A percentile compares a stretch with the other conserved stretches of the same genome.
Evolutionary conservation across 1,140 invertebrate genomes (phyloP).

Genomic region (Drosophila simulans): DNA sequence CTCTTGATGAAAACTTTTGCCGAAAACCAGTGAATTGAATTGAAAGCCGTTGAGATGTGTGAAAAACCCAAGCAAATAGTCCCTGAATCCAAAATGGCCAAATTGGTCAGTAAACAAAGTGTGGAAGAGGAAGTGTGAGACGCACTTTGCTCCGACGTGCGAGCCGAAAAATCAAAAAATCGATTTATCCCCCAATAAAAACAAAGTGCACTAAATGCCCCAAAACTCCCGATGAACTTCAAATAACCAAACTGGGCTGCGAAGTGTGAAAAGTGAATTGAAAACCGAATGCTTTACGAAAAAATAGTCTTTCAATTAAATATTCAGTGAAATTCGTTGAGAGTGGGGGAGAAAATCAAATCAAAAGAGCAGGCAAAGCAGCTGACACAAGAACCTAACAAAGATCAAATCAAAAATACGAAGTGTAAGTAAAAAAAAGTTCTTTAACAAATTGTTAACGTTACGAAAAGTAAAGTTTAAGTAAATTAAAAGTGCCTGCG

Average conservation of each 20-base stretch:
- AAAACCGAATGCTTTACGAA: conserved; percentile 1
- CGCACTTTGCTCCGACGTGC: conserved; percentile 29
- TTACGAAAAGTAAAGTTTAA: conserved; percentile 28
- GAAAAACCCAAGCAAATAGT: not conserved
- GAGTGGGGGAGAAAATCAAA: not conserved
- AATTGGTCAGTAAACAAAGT: not conserved
- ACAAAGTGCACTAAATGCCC: conserved; percentile 66
- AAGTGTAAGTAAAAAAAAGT: conserved; percentile 44
- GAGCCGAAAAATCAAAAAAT: conserved; percentile 68
- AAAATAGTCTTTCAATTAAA: not conserved
- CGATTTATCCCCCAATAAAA: conserved; percentile 77
- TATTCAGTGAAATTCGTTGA: conserved; percentile 10
- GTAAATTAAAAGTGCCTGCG: conserved; percentile 20
- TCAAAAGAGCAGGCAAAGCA: conserved; percentile 7
- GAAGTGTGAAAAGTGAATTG: not conserved
- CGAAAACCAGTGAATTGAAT: conserved; percentile 29
- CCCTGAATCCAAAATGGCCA: conserved; percentile 10
- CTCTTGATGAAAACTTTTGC: conserved; percentile 36
- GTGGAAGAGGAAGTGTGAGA: not conserved
- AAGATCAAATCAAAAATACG: not conserved
- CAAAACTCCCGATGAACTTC: conserved; percentile 9
- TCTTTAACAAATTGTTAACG: not conserved
- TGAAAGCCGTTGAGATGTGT: conserved; percentile 16
- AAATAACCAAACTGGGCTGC: conserved; percentile 3
- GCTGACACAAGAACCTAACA: conserved; percentile 1